A percentile compares a stretch with the other conserved stretches of the same genome.
These are phyloP conservation scores for Limnothrissa miodon DNA, from an alignment of 2,113 vertebrate genomes.

Conservation along the genomic window DNA sequence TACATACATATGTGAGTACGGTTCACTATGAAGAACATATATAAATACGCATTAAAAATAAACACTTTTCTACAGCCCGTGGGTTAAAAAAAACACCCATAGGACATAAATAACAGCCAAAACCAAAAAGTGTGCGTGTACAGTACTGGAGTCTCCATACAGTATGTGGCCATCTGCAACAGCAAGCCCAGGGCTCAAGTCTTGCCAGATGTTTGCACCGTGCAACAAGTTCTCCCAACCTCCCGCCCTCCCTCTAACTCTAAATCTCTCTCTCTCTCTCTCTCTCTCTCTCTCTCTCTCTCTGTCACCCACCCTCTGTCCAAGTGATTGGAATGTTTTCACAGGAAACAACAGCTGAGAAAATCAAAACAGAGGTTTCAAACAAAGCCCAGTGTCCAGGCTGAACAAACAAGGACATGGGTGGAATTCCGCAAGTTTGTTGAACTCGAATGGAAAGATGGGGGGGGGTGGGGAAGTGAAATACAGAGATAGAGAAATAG, in stretches of 20 bases:
- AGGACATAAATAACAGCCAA: not conserved
- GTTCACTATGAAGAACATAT: conserved; percentile 26
- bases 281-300: conserved; percentile 53
- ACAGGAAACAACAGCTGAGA: conserved; percentile 76
- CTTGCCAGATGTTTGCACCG: conserved; percentile 65
- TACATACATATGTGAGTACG: too few relatives aligned
- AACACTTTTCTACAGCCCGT: not conserved
- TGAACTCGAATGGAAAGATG: conserved; percentile 36
- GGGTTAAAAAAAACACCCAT: not conserved
- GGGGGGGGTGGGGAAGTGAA: not conserved
- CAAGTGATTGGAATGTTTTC: conserved; percentile 75
- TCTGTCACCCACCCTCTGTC: conserved; percentile 58
- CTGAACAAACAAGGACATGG: conserved; percentile 63
- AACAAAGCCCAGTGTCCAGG: conserved; percentile 64
- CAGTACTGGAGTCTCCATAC: conserved; percentile 35
- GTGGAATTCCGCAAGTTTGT: conserved; percentile 62
- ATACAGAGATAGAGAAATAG: not conserved
- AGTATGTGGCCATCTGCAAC: conserved; percentile 63
- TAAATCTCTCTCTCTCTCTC: conserved; percentile 52
- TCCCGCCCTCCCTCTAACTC: conserved; percentile 55
- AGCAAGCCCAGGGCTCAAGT: conserved; percentile 45
- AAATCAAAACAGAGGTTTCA: conserved; percentile 69
- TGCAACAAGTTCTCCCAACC: conserved; percentile 49
- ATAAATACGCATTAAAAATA: not conserved
- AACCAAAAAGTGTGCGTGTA: conserved; percentile 11